Percentiles rank a stretch among this genome's conserved stretches.
phyloP scores from a whole-genome alignment of 2,797 vertebrate species.

The Ctenopoma kingsleyae region DNA sequence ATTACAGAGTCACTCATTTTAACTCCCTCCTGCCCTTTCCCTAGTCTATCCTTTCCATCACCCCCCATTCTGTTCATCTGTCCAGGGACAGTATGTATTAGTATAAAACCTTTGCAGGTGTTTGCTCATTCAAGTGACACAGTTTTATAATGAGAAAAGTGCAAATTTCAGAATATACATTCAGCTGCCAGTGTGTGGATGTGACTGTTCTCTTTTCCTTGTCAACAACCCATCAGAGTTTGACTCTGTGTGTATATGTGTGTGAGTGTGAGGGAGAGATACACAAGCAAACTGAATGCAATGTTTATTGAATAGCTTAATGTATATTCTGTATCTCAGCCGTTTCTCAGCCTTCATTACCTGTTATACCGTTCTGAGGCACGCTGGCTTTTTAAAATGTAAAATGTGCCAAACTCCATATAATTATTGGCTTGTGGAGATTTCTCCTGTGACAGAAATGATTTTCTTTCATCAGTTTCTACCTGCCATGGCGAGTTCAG shows the following conservation, averaged over 20 bases:
- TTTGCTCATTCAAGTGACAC: conserved; percentile 80
- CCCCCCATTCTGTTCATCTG: conserved; percentile 47
- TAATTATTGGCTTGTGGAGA: conserved; percentile 75
- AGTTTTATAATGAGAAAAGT: conserved; percentile 83
- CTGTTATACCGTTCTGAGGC: conserved; percentile 42
- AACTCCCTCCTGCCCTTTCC: conserved; percentile 16
- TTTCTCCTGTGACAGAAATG: conserved; percentile 70
- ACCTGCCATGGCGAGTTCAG: conserved; percentile 74
- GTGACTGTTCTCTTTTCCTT: conserved; percentile 66
- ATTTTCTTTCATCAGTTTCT: conserved; percentile 76
- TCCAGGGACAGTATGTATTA: conserved; percentile 64
- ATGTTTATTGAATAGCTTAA: conserved; percentile 69
- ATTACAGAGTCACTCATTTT: conserved; percentile 9
- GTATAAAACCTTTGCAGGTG: conserved; percentile 75
- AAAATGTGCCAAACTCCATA: conserved; percentile 58
- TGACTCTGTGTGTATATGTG: conserved; percentile 7
- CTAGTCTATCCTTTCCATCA: conserved; percentile 12
- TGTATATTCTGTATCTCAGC: conserved; percentile 66
- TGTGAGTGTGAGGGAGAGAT: background rate
- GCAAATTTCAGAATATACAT: conserved; percentile 79
- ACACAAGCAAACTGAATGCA: conserved; percentile 44
- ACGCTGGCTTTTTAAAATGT: conserved; percentile 61
- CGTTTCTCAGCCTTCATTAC: conserved; percentile 59
- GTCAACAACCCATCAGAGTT: conserved; percentile 76
- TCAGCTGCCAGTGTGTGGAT: conserved; percentile 66